Evolutionary conservation across 2,888 invertebrate species (phyloP), one percentile per base, ranked within the genome.

Genomic region (Papilio elwesi): DNA sequence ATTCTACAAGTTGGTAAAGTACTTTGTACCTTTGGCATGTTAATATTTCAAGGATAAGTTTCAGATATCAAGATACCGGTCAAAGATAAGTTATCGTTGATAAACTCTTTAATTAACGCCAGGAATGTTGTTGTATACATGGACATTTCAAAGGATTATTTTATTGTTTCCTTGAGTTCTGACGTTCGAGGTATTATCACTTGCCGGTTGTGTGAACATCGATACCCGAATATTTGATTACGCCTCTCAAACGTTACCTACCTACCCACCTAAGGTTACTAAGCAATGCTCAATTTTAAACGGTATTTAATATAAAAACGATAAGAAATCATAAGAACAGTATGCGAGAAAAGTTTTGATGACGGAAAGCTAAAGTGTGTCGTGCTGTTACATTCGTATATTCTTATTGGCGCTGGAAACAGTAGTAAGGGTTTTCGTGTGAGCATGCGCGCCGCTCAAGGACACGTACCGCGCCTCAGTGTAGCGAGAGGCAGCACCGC

Each of bases 381-480:
- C 84, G 83, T 85, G 78, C 81, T 81, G 83, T 83, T 85, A 78
- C 76, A 77, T 76, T 78, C 74, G 75, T 76, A 78, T 75, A 81
- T 76, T 82, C 81, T 82, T 78, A 83, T 85, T 85, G 83, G 82
- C 82, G 85, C 83, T 85, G 83, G 87, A 84, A 86, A 85, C 84
- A 83, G 82, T 89, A 86, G 90, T 88, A 87, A 87, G 90, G 88
- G 89, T 86, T 85, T 83, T 78, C 80, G 73, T 75, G 79, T 79
- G 84, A 89, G 92, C 92, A 88, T 90, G 93, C 93, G 92, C 88
- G 81, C 74, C 76, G 76, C 75, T 87, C 92, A 91, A 92, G 92
- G 93, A 85, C 92, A 90, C 85, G 84, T 84, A 83, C 86, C 88
- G 89, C 90, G 87, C 89, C 91, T 91, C 91, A 92, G 92, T 93